These are phyloP conservation scores for Tenthredo notha DNA, from an alignment of 2,888 invertebrate species.

Conservation along the genomic window DNA sequence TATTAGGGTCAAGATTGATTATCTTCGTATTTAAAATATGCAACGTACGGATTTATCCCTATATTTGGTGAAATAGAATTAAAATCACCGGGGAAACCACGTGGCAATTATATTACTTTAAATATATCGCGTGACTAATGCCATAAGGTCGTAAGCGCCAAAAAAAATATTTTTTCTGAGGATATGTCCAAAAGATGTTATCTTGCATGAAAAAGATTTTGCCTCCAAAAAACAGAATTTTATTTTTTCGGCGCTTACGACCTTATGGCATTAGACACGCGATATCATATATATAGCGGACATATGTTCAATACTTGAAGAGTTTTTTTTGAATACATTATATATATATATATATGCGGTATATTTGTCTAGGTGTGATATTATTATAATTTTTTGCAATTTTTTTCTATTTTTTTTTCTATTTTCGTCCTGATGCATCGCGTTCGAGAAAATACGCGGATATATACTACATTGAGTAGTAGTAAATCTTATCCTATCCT, in stretches of 20 bases:
- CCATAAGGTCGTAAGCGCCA: too few species aligned
- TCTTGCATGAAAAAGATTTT: too few species aligned
- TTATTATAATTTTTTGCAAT: too few species aligned
- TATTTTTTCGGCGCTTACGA: too few species aligned
- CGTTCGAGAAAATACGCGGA: neutral
- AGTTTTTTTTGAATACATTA: neutral
- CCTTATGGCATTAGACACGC: too few species aligned
- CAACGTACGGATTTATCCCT: neutral
- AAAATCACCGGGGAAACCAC: neutral
- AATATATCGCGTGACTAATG: too few species aligned
- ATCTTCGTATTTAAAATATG: neutral
- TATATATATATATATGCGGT: neutral
- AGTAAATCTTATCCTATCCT: neutral
- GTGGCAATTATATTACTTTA: neutral
- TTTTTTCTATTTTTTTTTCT: too few species aligned
- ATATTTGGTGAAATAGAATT: neutral
- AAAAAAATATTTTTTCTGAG: too few species aligned
- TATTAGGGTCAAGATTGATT: conserved; percentile 3
- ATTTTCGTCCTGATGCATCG: too few species aligned
- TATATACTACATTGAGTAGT: neutral
- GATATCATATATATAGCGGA: neutral
- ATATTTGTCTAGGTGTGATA: neutral
- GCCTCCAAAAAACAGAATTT: too few species aligned
- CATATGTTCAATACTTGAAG: neutral
- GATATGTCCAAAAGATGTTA: too few species aligned